Evolutionary conservation across 2,113 vertebrate species (phyloP), one percentile per base, ranked within the genome.

Genomic region (Syngnathus scovelli): DNA sequence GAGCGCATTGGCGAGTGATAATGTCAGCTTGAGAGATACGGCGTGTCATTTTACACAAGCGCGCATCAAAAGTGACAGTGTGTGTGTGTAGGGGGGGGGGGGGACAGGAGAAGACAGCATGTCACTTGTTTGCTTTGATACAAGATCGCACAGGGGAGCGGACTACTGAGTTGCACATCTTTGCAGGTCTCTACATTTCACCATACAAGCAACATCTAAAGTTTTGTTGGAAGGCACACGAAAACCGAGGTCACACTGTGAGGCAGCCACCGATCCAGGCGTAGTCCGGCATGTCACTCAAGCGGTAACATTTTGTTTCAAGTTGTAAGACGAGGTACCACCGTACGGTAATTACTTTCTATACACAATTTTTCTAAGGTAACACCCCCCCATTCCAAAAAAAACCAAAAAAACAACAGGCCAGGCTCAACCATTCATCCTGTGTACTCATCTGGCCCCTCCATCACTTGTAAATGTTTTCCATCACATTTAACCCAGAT

Each of bases 81-180:
- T 71, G 12, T 9, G 41, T 9, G 12, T 43, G 41, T 5, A 15
- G 15, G 83, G 75, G 68, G 55, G 64, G 71, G 65, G 76, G 74
- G 39, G 6, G 61, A 62, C 61, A 67, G 74, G 74, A 72, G 74
- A 79, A 88, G 89, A 88, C 89, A 90, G 88, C 83, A 64, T 91
- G 90, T 92, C 90, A 88, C 90, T 90, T 91, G 89, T 90, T 87
- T 90, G 89, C 90, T 93, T 93, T 93, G 91, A 93, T 93, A 93
- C 92, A 86, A 84, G 90, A 93, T 92, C 89, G 75, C 80, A 81
- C 71, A 56, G 19, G 81, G 85, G 84, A 79, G 87, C 79, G 75
- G 78, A 72, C 74, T 75, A 65, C 59, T 66, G 66, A 4, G 58
- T 64, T 51, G 51, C 61, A 75, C 69, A 70, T 41, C 64, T 66